Conservation (phyloP, 2,888 invertebrate genomes). For the Noctua comes region DNA sequence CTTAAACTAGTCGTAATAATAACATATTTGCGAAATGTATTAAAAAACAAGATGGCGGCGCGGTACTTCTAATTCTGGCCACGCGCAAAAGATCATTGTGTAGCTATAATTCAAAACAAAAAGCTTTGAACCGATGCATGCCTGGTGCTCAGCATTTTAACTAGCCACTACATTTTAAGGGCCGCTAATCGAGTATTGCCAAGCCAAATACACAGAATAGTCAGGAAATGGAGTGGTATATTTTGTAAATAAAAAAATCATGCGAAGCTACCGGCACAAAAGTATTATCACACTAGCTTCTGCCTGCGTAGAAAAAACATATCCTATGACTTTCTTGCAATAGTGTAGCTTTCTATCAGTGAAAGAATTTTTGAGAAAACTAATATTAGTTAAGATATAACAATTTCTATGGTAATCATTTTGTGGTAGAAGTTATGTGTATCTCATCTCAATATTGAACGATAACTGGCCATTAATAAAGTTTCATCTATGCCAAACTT, state of each 20-base stretch:
- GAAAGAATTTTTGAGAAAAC: background rate
- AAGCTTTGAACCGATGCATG: background rate
- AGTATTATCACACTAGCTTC: background rate
- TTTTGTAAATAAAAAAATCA: background rate
- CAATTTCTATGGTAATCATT: background rate
- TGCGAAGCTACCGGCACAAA: background rate
- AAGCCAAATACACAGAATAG: constrained; percentile 26
- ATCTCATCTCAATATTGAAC: background rate
- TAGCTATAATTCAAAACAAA: background rate
- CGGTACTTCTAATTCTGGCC: background rate
- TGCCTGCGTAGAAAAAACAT: background rate
- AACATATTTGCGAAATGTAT: background rate
- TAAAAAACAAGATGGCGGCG: background rate
- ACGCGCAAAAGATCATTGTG: background rate
- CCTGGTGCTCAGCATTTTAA: background rate
- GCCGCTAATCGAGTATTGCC: background rate
- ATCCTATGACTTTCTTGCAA: background rate
- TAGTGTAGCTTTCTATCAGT: background rate
- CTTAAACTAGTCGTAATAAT: background rate
- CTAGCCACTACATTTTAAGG: background rate
- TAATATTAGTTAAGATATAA: background rate
- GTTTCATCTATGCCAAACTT: background rate
- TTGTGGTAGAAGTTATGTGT: background rate
- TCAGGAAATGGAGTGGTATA: constrained; percentile 22
- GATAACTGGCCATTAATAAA: constrained; percentile 1